Evolutionary conservation across 1,140 invertebrate species (phyloP).

Genomic region (Cepaea nemoralis): DNA sequence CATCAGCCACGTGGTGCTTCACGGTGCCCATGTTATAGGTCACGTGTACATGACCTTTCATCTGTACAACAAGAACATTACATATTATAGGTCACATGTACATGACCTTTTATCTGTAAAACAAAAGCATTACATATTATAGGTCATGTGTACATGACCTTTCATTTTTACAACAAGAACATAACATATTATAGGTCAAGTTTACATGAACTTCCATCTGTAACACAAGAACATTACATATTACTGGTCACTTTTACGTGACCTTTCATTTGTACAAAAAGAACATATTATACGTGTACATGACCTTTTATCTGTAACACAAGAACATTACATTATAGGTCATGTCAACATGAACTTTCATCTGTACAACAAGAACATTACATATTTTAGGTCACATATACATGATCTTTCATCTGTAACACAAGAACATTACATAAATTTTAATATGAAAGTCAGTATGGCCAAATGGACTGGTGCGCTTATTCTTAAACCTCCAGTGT

Average conservation of each 20-base stretch:
- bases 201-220: constrained; percentile 91
- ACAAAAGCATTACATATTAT: constrained; percentile 80
- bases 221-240: background rate
- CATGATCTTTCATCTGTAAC: too few relatives aligned
- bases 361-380: constrained; percentile 72
- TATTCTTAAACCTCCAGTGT: too few relatives aligned
- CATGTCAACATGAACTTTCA: constrained; percentile 91
- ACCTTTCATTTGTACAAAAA: too few relatives aligned
- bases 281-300: too few relatives aligned
- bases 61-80: constrained; percentile 72
- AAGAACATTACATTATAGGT: constrained; percentile 84
- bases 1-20: constrained; percentile 90
- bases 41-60: constrained; percentile 91
- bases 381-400: too few relatives aligned
- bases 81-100: constrained; percentile 94
- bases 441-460: too few relatives aligned
- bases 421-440: too few relatives aligned
- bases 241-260: too few relatives aligned
- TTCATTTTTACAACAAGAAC: constrained; percentile 77
- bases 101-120: constrained; percentile 87
- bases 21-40: constrained; percentile 94
- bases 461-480: too few relatives aligned
- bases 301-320: constrained; percentile 75
- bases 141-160: constrained; percentile 91
- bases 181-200: constrained; percentile 89